phyloP scores from a whole-genome alignment of 2,888 invertebrate genomes.

The Callosobruchus maculatus region DNA sequence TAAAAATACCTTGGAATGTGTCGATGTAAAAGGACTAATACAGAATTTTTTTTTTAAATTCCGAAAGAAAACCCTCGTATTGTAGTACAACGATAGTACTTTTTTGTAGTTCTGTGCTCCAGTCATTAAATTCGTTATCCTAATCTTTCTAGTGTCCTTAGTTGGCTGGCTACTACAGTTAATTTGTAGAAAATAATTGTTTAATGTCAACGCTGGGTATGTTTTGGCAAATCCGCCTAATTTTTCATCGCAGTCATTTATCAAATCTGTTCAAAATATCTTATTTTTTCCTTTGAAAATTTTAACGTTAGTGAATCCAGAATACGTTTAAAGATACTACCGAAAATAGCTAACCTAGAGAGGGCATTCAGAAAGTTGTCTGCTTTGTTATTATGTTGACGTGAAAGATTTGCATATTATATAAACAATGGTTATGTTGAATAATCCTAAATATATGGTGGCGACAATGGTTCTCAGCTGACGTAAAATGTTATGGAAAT shows the following conservation, averaged over 20 bases:
- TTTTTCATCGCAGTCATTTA: not conserved
- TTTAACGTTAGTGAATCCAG: not conserved
- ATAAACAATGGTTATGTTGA: not conserved
- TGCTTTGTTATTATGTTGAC: not conserved
- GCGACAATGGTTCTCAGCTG: not conserved
- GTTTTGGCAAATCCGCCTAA: not conserved
- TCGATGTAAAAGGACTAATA: too few relatives aligned
- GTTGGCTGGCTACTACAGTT: not conserved
- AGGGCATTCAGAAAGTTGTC: not conserved
- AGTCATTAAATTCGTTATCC: too few relatives aligned
- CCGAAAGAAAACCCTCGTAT: too few relatives aligned
- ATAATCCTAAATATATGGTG: not conserved
- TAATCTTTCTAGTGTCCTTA: too few relatives aligned
- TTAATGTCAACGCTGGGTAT: not conserved
- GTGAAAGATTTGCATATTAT: not conserved
- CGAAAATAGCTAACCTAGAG: not conserved
- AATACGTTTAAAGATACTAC: not conserved
- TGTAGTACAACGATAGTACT: too few relatives aligned
- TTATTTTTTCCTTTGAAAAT: not conserved
- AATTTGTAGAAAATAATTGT: not conserved
- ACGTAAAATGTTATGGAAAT: not conserved
- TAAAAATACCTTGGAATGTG: too few relatives aligned
- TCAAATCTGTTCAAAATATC: not conserved
- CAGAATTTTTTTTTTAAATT: too few relatives aligned
- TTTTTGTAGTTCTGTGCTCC: too few relatives aligned